A percentile compares a stretch with the other conserved stretches of the same genome.
Conservation (phyloP, 2,113 vertebrate genomes). For the Scopus umbretta region DNA sequence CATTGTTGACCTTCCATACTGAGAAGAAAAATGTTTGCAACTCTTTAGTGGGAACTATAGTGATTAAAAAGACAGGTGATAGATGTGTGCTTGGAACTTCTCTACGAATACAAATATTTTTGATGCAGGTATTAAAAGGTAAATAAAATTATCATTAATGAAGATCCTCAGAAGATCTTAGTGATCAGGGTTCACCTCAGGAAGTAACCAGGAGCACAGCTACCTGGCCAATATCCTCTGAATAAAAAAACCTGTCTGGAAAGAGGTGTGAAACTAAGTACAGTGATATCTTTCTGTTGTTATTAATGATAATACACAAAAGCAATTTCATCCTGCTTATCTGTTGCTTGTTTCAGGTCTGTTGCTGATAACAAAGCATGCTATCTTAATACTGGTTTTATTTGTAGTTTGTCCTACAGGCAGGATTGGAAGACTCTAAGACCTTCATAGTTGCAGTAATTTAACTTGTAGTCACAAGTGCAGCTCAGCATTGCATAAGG, state of each 20-base stretch:
- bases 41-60: not conserved
- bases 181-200: not conserved
- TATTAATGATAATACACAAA: not conserved
- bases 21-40: not conserved
- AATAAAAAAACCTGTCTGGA: not conserved
- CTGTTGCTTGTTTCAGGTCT: not conserved
- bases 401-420: not conserved
- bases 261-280: not conserved
- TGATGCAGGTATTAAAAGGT: not conserved
- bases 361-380: not conserved
- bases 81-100: not conserved
- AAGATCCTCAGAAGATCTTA: not conserved
- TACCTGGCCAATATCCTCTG: not conserved
- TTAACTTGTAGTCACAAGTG: not conserved
- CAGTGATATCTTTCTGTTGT: not conserved
- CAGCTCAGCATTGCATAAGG: not conserved
- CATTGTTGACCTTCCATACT: not conserved
- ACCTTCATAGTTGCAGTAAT: not conserved
- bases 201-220: not conserved
- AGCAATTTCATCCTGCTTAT: constrained; percentile 9
- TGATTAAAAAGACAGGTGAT: not conserved
- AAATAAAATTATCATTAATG: not conserved
- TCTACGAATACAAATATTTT: not conserved
- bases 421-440: not conserved
- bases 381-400: not conserved